phyloP scores from a whole-genome alignment of 1,140 invertebrate species.

The Coboldia fuscipes region DNA sequence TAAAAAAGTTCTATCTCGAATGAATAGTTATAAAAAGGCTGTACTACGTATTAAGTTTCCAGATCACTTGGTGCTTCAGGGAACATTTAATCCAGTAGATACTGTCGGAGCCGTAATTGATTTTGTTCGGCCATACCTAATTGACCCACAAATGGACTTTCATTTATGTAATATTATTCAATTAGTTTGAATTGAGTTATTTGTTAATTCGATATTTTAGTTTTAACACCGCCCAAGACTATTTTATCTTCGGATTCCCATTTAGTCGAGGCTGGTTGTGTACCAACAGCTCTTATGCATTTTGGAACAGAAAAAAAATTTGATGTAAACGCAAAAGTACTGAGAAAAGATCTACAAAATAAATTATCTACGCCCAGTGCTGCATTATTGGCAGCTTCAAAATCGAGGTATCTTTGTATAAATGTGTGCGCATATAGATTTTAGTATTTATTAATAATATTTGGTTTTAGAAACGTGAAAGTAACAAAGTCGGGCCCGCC shows the following conservation, averaged over 20 bases:
- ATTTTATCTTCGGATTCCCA: conserved; percentile 29
- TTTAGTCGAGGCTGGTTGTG: conserved; percentile 42
- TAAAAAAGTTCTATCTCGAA: conserved; percentile 28
- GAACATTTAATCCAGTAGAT: conserved; percentile 47
- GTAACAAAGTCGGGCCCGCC: conserved; percentile 5
- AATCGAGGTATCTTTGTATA: conserved; percentile 6
- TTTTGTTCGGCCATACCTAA: conserved; percentile 45
- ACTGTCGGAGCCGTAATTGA: conserved; percentile 37
- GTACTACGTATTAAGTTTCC: conserved; percentile 65
- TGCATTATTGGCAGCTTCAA: conserved; percentile 22
- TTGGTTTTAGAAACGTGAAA: background rate
- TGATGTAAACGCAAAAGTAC: conserved; percentile 6
- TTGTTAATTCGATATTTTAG: conserved; percentile 19
- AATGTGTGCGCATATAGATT: conserved; percentile 12
- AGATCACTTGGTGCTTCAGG: conserved; percentile 57
- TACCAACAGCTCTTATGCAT: conserved; percentile 53
- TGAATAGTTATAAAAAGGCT: conserved; percentile 44
- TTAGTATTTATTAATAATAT: background rate
- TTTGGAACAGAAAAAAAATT: conserved; percentile 27
- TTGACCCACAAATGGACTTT: conserved; percentile 35
- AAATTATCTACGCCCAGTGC: conserved; percentile 23
- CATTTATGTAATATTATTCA: conserved; percentile 45
- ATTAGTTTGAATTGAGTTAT: conserved; percentile 1
- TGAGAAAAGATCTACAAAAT: conserved; percentile 21
- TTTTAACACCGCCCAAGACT: conserved; percentile 51